phyloP scores from a whole-genome alignment of 2,888 invertebrate species.

The Lucinisca nassula region DNA sequence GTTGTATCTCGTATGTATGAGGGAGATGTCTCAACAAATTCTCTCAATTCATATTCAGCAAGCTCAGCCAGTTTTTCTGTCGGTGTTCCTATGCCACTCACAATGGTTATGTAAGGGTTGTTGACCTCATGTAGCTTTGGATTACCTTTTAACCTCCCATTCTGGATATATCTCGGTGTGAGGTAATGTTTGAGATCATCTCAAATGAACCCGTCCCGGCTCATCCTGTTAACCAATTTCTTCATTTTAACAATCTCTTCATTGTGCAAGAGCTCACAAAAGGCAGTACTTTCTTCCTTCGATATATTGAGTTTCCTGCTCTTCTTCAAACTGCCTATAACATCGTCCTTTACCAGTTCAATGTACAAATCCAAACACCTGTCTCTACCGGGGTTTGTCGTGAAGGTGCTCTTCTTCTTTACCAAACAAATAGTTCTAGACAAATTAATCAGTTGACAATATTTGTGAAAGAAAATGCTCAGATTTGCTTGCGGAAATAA shows the following conservation, averaged over 20 bases:
- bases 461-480: too few relatives aligned
- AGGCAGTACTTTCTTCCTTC: background rate
- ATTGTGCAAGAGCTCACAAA: background rate
- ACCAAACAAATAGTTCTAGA: too few relatives aligned
- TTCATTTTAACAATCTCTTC: slow-evolving; percentile 4
- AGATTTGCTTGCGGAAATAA: too few relatives aligned
- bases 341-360: background rate
- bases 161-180: background rate
- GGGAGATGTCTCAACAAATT: slow-evolving; percentile 6
- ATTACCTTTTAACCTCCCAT: slow-evolving; percentile 30
- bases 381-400: background rate
- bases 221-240: slow-evolving; percentile 2
- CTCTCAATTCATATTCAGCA: slow-evolving; percentile 14
- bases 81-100: slow-evolving; percentile 15
- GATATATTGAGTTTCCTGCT: background rate
- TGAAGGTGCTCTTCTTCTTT: background rate
- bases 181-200: slow-evolving; percentile 17
- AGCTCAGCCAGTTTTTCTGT: slow-evolving; percentile 32
- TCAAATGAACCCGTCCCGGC: background rate
- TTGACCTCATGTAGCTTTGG: slow-evolving; percentile 28
- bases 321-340: background rate
- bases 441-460: too few relatives aligned
- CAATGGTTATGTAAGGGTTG: slow-evolving; percentile 5
- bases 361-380: slow-evolving; percentile 7
- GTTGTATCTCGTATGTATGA: slow-evolving; percentile 16